Conservation (phyloP, 2,797 vertebrate genomes). For the Myripristis murdjan region DNA sequence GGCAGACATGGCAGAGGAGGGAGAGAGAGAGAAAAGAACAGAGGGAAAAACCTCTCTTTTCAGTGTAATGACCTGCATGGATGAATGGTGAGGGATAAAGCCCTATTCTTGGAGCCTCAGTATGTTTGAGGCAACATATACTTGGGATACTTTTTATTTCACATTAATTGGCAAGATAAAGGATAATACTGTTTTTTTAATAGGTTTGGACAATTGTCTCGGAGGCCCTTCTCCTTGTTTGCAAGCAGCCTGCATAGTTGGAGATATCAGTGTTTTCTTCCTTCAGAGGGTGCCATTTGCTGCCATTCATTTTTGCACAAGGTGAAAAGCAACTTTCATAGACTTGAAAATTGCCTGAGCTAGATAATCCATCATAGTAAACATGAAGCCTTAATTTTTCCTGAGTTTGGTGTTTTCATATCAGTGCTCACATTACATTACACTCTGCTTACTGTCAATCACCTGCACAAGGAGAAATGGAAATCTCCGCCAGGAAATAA, state of each 20-base stretch:
- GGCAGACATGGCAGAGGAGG: conserved; percentile 41
- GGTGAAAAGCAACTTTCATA: conserved; percentile 16
- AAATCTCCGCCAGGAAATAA: no score
- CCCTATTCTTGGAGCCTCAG: conserved; percentile 34
- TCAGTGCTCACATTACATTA: no score
- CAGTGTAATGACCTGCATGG: conserved; percentile 42
- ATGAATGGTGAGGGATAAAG: conserved; percentile 24
- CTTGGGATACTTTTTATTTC: background rate
- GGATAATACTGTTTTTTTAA: no score
- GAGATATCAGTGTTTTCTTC: conserved; percentile 23
- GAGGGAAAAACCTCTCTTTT: conserved; percentile 36
- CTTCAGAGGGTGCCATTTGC: conserved; percentile 31
- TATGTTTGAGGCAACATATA: background rate
- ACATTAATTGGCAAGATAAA: no score
- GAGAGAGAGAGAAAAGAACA: conserved; percentile 35
- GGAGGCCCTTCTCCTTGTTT: conserved; percentile 29
- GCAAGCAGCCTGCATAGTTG: conserved; percentile 2
- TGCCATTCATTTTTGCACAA: conserved; percentile 20
- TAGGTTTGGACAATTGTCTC: conserved; percentile 40
- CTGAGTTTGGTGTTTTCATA: no score
- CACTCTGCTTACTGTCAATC: no score
- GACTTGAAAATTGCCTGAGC: conserved; percentile 30
- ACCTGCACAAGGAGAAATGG: no score
- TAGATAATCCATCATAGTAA: conserved; percentile 8
- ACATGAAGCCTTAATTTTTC: no score